Evolutionary conservation across 1,140 invertebrate genomes (phyloP).

Genomic region (Leptoteleia sp.): DNA sequence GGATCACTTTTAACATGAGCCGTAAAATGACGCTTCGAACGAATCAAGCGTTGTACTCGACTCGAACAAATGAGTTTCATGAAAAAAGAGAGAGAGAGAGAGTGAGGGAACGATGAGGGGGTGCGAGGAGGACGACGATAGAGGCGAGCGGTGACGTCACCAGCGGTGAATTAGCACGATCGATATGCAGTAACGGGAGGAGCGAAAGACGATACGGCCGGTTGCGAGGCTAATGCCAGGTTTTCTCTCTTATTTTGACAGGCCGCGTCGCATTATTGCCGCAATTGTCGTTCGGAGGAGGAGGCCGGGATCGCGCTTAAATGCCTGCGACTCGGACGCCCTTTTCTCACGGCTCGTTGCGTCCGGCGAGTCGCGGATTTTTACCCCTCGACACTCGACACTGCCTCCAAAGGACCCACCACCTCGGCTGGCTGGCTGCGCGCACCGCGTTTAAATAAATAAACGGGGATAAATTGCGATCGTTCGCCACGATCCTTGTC

Average conservation of each 20-base stretch:
- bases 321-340: too few relatives aligned
- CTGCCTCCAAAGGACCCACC: too few relatives aligned
- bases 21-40: neutral
- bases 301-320: too few relatives aligned
- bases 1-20: too few relatives aligned
- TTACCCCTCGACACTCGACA: too few relatives aligned
- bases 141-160: conserved; percentile 42
- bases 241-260: conserved; percentile 53
- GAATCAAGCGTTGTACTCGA: conserved; percentile 48
- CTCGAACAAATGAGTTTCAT: conserved; percentile 51
- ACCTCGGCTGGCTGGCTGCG: too few relatives aligned
- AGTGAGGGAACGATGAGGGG: neutral
- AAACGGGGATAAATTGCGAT: too few relatives aligned
- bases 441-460: too few relatives aligned
- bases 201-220: conserved; percentile 56
- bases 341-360: conserved; percentile 15
- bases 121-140: conserved; percentile 1
- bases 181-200: conserved; percentile 58
- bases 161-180: conserved; percentile 58
- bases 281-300: conserved; percentile 49
- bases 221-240: conserved; percentile 53
- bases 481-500: too few relatives aligned
- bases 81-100: conserved; percentile 42
- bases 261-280: conserved; percentile 32
- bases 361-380: neutral